Conservation (phyloP, 2,113 vertebrate species). For the Trochalopteron elliotii region DNA sequence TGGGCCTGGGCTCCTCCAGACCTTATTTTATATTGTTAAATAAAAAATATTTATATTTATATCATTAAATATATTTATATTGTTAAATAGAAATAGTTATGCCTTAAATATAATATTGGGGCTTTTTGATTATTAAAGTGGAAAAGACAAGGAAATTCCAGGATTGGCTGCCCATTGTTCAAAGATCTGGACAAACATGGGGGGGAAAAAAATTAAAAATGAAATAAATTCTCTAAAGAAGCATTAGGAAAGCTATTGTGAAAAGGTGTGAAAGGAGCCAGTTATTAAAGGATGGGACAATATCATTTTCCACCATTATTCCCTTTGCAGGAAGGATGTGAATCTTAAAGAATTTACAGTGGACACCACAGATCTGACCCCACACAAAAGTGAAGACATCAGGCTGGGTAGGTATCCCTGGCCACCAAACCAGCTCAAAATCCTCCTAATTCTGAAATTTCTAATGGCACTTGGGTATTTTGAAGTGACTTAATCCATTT, state of each 20-base stretch:
- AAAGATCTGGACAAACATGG: background rate
- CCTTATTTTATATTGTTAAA: background rate
- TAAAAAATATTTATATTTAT: no score
- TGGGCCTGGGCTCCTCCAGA: background rate
- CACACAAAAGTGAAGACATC: constrained; percentile 77
- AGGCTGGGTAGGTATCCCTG: constrained; percentile 76
- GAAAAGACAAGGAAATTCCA: background rate
- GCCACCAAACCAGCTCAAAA: background rate
- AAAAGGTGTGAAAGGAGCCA: background rate
- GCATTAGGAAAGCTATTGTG: background rate
- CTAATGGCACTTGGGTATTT: background rate
- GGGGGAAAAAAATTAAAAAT: background rate
- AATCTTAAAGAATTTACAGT: constrained; percentile 80
- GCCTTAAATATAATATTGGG: no score
- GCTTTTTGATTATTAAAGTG: background rate
- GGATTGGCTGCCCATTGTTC: background rate
- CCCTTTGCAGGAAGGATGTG: constrained; percentile 75
- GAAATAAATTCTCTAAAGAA: background rate
- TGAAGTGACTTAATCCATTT: background rate
- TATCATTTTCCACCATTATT: background rate
- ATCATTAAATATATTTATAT: no score
- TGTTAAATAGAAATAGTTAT: no score
- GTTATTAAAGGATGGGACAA: background rate
- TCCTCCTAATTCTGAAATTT: background rate
- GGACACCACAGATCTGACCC: constrained; percentile 72